These are phyloP conservation scores for Puffinus mauretanicus DNA, from an alignment of 2,113 vertebrate genomes.

Conservation along the genomic window DNA sequence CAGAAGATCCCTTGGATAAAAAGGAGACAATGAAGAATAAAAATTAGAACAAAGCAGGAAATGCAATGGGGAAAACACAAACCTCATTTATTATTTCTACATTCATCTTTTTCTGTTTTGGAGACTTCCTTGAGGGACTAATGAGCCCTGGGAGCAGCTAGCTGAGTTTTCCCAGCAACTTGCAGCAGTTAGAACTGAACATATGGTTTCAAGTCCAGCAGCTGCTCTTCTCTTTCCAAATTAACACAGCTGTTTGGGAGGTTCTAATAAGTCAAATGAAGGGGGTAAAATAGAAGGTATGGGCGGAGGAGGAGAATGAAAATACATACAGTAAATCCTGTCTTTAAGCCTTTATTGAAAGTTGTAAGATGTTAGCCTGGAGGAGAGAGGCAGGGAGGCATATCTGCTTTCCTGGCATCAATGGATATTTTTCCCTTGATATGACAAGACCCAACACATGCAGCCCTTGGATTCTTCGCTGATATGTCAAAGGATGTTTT, in stretches of 20 bases:
- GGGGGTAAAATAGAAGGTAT: background rate
- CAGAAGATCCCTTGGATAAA: background rate
- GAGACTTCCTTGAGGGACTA: background rate
- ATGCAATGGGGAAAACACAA: background rate
- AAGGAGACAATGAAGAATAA: background rate
- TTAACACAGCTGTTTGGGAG: background rate
- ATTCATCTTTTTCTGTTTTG: background rate
- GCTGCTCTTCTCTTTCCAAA: conserved; percentile 17
- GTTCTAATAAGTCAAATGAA: background rate
- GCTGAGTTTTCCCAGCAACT: background rate
- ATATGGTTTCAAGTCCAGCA: conserved; percentile 25
- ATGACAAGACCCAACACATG: background rate
- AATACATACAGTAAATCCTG: background rate
- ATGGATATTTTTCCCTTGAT: background rate
- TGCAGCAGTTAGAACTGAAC: background rate
- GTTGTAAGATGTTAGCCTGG: background rate
- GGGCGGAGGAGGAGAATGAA: background rate
- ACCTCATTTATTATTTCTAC: background rate
- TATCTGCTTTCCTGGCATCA: background rate
- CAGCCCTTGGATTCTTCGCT: background rate
- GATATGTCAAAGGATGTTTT: background rate
- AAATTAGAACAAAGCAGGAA: background rate
- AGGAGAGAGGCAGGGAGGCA: background rate
- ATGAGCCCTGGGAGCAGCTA: background rate
- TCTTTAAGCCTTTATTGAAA: background rate